Evolutionary conservation across 2,888 invertebrate species (phyloP).

Genomic region (Hirtodrosophila alboralis): DNA sequence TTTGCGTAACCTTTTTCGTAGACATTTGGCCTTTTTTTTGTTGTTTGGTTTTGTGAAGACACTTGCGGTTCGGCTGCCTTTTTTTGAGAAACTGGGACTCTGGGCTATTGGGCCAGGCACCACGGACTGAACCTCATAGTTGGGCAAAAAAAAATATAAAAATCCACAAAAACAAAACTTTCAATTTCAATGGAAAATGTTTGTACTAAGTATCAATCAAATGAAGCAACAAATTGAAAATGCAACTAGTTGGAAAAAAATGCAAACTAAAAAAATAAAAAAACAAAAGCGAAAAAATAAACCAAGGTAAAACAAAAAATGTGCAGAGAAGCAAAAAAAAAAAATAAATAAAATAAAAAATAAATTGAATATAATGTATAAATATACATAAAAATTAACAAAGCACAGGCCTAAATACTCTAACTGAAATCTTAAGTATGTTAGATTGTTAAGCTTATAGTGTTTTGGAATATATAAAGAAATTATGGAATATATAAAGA

Average conservation of each 20-base stretch:
- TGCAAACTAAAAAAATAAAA: slow-evolving; percentile 29
- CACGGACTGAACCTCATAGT: slow-evolving; percentile 22
- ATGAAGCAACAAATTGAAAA: slow-evolving; percentile 44
- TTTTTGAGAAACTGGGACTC: slow-evolving; percentile 14
- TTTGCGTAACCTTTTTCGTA: slow-evolving; percentile 82
- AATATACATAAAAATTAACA: slow-evolving; percentile 2
- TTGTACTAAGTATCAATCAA: slow-evolving; percentile 37
- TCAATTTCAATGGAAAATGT: slow-evolving; percentile 64
- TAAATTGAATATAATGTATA: too few relatives aligned
- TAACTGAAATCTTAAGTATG: too few relatives aligned
- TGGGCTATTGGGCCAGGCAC: slow-evolving; percentile 31
- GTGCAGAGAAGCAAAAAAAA: slow-evolving; percentile 12
- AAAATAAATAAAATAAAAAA: slow-evolving; percentile 17
- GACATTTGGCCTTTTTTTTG: slow-evolving; percentile 75
- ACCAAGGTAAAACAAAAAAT: slow-evolving; percentile 24
- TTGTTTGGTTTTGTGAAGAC: slow-evolving; percentile 21
- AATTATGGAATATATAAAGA: too few relatives aligned
- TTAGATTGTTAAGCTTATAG: too few relatives aligned
- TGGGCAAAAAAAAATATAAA: slow-evolving; percentile 33
- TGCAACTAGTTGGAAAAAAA: slow-evolving; percentile 25
- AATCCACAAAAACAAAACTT: too few relatives aligned
- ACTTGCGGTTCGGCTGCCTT: slow-evolving; percentile 22
- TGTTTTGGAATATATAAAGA: too few relatives aligned
- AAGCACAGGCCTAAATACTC: too few relatives aligned
- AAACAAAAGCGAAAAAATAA: slow-evolving; percentile 12